Percentiles rank a stretch among this genome's conserved stretches.
Evolutionary conservation across 2,888 invertebrate genomes (phyloP).

Genomic region (Hylaea fasciaria): DNA sequence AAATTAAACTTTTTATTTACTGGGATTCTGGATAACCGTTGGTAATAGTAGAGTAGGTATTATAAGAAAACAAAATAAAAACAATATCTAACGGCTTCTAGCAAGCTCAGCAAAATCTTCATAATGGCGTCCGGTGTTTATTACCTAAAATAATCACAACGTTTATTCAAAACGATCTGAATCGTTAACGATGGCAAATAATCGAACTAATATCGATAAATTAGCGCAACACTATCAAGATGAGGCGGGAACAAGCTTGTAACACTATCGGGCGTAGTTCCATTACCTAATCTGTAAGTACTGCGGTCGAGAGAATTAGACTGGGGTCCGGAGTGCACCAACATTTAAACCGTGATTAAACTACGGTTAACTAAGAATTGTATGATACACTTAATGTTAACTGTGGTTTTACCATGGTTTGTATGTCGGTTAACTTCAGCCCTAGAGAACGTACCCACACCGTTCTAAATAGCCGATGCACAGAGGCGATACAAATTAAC

Average conservation of each 20-base stretch:
- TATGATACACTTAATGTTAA: no score
- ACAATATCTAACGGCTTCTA: no score
- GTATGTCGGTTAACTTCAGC: no score
- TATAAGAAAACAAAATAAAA: no score
- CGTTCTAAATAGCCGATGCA: conserved; percentile 50
- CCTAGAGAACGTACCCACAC: conserved; percentile 12
- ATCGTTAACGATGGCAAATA: conserved; percentile 17
- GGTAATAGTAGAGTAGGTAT: background rate
- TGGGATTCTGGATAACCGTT: background rate
- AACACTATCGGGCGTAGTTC: conserved; percentile 19
- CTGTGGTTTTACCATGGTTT: no score
- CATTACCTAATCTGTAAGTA: conserved; percentile 18
- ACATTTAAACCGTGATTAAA: no score
- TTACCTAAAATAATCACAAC: background rate
- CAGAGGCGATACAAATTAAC: conserved; percentile 67
- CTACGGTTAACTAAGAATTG: no score
- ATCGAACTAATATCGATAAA: conserved; percentile 30
- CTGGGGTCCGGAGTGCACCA: no score
- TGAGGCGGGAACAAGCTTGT: conserved; percentile 26
- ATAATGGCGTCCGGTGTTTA: background rate
- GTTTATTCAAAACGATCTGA: conserved; percentile 16
- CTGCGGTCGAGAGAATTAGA: conserved; percentile 1
- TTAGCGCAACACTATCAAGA: conserved; percentile 19
- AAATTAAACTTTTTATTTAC: conserved; percentile 3
- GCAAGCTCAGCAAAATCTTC: background rate